A percentile compares a stretch with the other conserved stretches of the same genome.
Evolutionary conservation across 2,113 vertebrate species (phyloP).

Genomic region (Todiramphus saurophagus): DNA sequence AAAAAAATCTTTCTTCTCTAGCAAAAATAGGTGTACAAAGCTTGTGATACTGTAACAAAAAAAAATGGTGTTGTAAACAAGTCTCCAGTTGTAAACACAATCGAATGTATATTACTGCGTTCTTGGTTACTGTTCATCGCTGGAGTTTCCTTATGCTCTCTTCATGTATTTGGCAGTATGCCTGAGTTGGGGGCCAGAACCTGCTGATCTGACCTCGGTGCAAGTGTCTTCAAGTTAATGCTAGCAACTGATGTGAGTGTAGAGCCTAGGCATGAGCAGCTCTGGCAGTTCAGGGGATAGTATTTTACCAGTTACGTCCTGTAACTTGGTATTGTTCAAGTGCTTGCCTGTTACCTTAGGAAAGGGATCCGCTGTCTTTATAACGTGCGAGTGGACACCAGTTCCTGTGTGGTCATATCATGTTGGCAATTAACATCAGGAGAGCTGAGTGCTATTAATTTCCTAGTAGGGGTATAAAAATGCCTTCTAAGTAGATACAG

Average conservation of each 20-base stretch:
- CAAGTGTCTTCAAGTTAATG: neutral
- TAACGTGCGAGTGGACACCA: neutral
- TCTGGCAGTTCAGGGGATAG: neutral
- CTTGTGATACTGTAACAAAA: neutral
- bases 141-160: neutral
- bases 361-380: neutral
- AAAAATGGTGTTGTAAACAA: neutral
- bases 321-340: neutral
- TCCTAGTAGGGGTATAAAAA: neutral
- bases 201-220: neutral
- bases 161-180: neutral
- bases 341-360: neutral
- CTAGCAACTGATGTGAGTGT: neutral
- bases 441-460: neutral
- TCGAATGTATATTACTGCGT: rapidly evolving
- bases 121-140: neutral
- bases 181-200: neutral
- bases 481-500: neutral
- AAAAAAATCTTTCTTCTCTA: neutral
- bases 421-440: neutral
- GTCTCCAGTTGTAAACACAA: neutral
- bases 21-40: neutral
- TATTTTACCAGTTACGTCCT: neutral
- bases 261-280: neutral
- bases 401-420: neutral